Conservation (phyloP, 1,140 invertebrate genomes). For the Achroia grisella region DNA sequence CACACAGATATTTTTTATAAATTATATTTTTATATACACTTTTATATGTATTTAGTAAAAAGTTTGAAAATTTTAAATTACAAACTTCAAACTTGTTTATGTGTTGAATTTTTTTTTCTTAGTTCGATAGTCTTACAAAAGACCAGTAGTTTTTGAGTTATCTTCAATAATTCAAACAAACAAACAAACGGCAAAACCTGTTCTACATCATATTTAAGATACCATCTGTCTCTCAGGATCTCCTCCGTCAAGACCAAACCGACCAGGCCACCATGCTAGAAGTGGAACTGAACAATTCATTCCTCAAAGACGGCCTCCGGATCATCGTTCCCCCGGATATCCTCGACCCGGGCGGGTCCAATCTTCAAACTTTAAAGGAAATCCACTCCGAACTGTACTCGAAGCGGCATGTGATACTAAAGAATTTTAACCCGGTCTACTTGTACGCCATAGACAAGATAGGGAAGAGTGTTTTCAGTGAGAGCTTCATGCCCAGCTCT, state of each 20-base stretch:
- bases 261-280: conserved; percentile 82
- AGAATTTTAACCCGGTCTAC: conserved; percentile 53
- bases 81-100: too few relatives aligned
- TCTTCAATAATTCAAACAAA: too few relatives aligned
- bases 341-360: conserved; percentile 26
- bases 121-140: too few relatives aligned
- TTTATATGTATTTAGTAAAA: too few relatives aligned
- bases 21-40: too few relatives aligned
- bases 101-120: too few relatives aligned
- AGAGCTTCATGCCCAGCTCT: conserved; percentile 27
- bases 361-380: conserved; percentile 37
- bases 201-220: too few relatives aligned
- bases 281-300: conserved; percentile 81
- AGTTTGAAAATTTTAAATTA: too few relatives aligned
- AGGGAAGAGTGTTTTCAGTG: conserved; percentile 49
- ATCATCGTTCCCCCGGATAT: conserved; percentile 82
- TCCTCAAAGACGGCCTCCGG: conserved; percentile 83
- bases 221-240: too few relatives aligned
- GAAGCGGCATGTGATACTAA: conserved; percentile 51
- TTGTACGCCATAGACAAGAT: conserved; percentile 59
- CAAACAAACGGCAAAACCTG: too few relatives aligned
- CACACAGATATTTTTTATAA: too few relatives aligned
- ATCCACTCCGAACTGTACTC: conserved; percentile 47
- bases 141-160: too few relatives aligned
- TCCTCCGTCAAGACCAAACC: conserved; percentile 74